Conservation (phyloP, 2,888 invertebrate genomes). For the Drosophila atroscutellata region DNA sequence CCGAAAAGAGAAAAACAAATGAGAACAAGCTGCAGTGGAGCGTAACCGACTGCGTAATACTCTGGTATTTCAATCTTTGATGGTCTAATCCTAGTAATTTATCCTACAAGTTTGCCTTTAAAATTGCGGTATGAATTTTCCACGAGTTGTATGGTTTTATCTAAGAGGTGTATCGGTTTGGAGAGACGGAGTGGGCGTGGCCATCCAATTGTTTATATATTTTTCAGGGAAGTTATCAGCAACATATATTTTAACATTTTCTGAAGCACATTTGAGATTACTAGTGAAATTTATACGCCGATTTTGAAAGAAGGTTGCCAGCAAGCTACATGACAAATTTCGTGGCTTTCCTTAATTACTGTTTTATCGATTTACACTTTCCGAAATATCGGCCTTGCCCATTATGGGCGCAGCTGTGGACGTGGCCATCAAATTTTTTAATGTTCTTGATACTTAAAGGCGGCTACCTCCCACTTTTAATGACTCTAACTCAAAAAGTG, state of each 20-base stretch:
- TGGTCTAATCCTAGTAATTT: background rate
- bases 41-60: background rate
- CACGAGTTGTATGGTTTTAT: background rate
- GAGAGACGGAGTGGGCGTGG: too few species aligned
- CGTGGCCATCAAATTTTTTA: too few species aligned
- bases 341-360: too few species aligned
- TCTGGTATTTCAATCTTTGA: background rate
- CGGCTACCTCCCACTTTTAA: background rate
- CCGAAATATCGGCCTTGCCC: too few species aligned
- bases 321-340: too few species aligned
- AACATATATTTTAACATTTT: background rate
- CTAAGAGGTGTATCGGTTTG: background rate
- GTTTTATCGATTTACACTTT: background rate
- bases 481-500: background rate
- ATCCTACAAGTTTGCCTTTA: background rate
- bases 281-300: too few species aligned
- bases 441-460: background rate
- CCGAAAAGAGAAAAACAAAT: background rate
- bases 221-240: background rate
- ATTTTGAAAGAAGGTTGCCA: too few species aligned
- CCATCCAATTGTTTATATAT: background rate
- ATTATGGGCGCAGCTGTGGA: background rate
- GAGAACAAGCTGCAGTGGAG: background rate
- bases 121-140: background rate
- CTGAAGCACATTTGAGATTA: background rate